These are phyloP conservation scores for Horisme vitalbata DNA, from an alignment of 2,888 invertebrate species.

Conservation along the genomic window DNA sequence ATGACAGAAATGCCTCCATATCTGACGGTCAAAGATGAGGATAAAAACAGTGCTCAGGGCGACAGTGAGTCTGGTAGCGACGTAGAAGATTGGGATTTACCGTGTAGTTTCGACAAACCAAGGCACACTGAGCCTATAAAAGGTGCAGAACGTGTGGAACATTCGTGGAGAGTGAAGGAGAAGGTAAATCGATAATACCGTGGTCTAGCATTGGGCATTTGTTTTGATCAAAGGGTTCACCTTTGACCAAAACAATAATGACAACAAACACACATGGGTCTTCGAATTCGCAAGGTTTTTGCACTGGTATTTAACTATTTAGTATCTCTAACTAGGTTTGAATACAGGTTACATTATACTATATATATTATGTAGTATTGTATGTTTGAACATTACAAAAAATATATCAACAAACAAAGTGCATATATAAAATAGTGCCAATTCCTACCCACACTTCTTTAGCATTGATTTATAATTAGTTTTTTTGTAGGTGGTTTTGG, in stretches of 20 bases:
- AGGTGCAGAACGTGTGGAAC: slow-evolving; percentile 86
- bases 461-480: too few relatives aligned
- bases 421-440: too few relatives aligned
- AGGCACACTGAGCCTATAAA: slow-evolving; percentile 79
- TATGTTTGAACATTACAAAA: too few relatives aligned
- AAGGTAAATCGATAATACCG: slow-evolving; percentile 81
- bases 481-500: too few relatives aligned
- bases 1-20: slow-evolving; percentile 82
- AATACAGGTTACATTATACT: too few relatives aligned
- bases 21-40: slow-evolving; percentile 74
- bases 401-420: too few relatives aligned
- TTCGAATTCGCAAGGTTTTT: slow-evolving; percentile 7
- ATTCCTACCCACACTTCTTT: too few relatives aligned
- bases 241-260: slow-evolving; percentile 23
- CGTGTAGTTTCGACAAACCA: slow-evolving; percentile 88
- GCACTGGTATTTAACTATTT: background rate
- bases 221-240: too few relatives aligned
- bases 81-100: slow-evolving; percentile 86
- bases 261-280: slow-evolving; percentile 75
- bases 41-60: slow-evolving; percentile 64
- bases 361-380: too few relatives aligned
- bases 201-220: background rate
- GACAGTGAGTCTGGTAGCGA: slow-evolving; percentile 71
- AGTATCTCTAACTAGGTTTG: too few relatives aligned
- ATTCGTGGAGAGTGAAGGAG: slow-evolving; percentile 96